These are phyloP conservation scores for Mesocricetus auratus DNA, from an alignment of 2,113 vertebrate species.

Conservation along the genomic window DNA sequence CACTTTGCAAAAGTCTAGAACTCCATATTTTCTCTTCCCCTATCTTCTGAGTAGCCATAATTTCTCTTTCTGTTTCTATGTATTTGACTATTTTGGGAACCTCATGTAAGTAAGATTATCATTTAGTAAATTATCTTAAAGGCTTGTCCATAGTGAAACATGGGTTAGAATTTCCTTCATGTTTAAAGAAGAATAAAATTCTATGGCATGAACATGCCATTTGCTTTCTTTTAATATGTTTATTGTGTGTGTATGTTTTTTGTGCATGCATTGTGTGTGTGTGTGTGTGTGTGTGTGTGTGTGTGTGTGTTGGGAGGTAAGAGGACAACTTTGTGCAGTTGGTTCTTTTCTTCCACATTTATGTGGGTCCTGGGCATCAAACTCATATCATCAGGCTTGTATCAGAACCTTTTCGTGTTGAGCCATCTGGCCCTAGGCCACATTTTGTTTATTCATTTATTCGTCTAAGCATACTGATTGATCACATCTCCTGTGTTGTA, in stretches of 20 bases:
- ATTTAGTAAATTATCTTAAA: neutral
- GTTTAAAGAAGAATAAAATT: neutral
- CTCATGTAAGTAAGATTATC: neutral
- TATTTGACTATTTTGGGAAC: neutral
- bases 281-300: neutral
- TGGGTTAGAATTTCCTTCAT: neutral
- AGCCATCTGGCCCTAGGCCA: neutral
- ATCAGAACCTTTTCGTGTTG: neutral
- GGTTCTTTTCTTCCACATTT: neutral
- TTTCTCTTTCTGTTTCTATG: neutral
- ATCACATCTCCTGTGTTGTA: conserved; percentile 73
- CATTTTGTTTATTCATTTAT: conserved; percentile 2
- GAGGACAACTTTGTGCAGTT: neutral
- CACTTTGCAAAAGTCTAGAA: conserved; percentile 29
- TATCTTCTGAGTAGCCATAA: neutral
- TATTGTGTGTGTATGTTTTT: neutral
- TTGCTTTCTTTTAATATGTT: neutral
- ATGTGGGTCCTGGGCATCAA: neutral
- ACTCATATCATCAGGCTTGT: neutral
- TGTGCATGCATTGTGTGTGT: neutral
- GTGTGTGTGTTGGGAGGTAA: too few species aligned
- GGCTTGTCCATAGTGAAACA: neutral
- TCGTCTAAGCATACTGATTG: neutral
- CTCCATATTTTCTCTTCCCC: neutral
- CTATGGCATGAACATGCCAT: neutral